Base-by-base conservation (phyloP, 2,888 invertebrate genomes). In the Cyclophora punctaria region DNA sequence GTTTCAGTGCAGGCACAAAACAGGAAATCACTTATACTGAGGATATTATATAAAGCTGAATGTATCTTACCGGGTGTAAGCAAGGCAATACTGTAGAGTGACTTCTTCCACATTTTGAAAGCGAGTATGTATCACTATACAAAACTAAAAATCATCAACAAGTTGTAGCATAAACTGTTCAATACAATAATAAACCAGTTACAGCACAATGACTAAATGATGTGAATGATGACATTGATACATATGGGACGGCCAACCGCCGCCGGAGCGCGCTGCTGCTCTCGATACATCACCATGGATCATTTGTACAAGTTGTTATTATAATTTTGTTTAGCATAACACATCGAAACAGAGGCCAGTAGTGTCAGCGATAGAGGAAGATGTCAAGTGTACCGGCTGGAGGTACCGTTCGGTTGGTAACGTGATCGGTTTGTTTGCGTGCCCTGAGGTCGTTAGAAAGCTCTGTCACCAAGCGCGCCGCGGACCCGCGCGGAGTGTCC, bases 31-130 rank as follows among this genome's bases (percentile, higher is more conserved):
- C 83, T 86, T 86, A 86, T 78, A 85, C 79, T 82, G 76, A 86
- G 85, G 85, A 83, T 83, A 85, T 85, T 83, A 84, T 74, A 87
- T 83, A 83, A 88, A 88, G 87, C 87, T 84, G 83, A 83, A 83
- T 81, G 78, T 84, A 83, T 88, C 87, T 88, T 88, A 88, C 87
- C 87, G 73, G 86, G 85, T 87, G 85, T 86, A 88, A 88, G 87
- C 87, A 87, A 87, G 84, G 82, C 86, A 86, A 80, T 86, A 86
- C 86, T 86, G 87, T 82, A 82, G 86, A 83, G 85, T 88, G 87
- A 86, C 87, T 83, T 86, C 87, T 86, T 88, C 87, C 86, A 86
- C 85, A 85, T 84, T 52, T 86, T 83, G 80, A 83, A 88, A 88
- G 87, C 85, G 83, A 86, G 81, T 77, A 86, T 83, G 80, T 86